Base-by-base conservation (phyloP, 2,113 vertebrate genomes). In the Ptychochromis oligacanthus region DNA sequence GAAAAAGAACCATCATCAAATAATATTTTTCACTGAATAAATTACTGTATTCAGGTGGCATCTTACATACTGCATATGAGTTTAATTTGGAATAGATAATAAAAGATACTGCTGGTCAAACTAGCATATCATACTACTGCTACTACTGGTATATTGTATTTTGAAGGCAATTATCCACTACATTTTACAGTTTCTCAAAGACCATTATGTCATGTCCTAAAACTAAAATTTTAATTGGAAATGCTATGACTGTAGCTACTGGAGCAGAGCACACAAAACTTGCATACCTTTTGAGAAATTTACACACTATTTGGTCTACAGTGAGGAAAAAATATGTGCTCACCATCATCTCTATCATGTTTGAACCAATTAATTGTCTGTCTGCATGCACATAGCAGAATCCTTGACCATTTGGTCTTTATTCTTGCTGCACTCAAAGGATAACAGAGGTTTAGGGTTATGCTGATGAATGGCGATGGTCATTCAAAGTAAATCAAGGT, bases 211-310 rank as follows among this genome's bases (percentile, higher is more conserved):
- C 36, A 28, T 52, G 31, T 20, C 31, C 40, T 72, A 54, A 77
- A 60, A 83, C 55, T 40, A n/a, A 64, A 62, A 54, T 38, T 85
- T 85, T 82, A 65, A 82, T 75, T 75, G 36, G 75, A 88, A 85
- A 82, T 52, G 28, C 62, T 52, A 5, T 3, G 49, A 59, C 49
- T 58, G 20, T n/a, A 54, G 28, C 2, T 34, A 62, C 52, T 77
- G 26, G 54, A 22, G 46, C 55, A 40, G 22, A 43, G 64, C 20
- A 60, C 24, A 76, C 4, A 38, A 52, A 76, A 18, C 57, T 24
- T 52, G 20, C 14, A 49, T 10, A 15, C 9, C 49, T 24, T 64
- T 74, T 56, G 17, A 55, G 15, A 34, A 36, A 74, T 55, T 17
- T 12, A 61, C 46, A 80, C 18, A 22, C 24, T 9, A 26, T 26